phyloP scores from a whole-genome alignment of 1,140 invertebrate species.

The Pseudomyrmex cubaensis region DNA sequence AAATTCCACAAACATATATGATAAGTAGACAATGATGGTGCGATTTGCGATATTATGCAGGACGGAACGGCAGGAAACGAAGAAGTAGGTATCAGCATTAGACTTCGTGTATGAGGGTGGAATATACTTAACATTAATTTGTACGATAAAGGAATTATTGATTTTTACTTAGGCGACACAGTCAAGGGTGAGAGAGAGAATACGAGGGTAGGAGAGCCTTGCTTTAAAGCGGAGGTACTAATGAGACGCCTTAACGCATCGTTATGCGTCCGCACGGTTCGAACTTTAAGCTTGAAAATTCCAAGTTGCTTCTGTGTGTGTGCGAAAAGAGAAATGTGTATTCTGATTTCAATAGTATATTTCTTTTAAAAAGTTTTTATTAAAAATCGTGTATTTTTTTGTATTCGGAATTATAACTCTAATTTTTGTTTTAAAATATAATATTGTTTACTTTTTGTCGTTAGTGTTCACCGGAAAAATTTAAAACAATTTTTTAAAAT shows the following conservation, averaged over 20 bases:
- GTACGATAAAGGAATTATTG: constrained; percentile 84
- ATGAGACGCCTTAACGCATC: constrained; percentile 73
- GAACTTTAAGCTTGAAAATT: constrained; percentile 9
- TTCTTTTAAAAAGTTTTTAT: neutral
- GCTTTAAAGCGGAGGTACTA: constrained; percentile 76
- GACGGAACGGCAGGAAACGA: constrained; percentile 67
- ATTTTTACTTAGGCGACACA: constrained; percentile 83
- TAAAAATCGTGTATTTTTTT: too few species aligned
- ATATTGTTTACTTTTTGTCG: too few species aligned
- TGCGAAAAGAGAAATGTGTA: too few species aligned
- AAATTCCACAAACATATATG: constrained; percentile 18
- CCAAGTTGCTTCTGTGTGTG: neutral
- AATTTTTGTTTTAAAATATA: too few species aligned
- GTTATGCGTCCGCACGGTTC: constrained; percentile 48
- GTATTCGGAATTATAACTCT: too few species aligned
- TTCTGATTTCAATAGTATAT: neutral
- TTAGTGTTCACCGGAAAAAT: too few species aligned
- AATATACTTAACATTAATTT: constrained; percentile 84
- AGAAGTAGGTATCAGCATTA: constrained; percentile 64
- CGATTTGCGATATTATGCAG: constrained; percentile 74
- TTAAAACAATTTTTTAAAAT: too few species aligned
- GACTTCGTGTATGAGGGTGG: constrained; percentile 77
- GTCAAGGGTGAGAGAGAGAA: constrained; percentile 76
- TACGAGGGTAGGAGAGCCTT: constrained; percentile 60
- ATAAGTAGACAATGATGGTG: constrained; percentile 37